These are phyloP conservation scores for Sinelater perroti DNA, from an alignment of 2,888 invertebrate species.

Conservation along the genomic window DNA sequence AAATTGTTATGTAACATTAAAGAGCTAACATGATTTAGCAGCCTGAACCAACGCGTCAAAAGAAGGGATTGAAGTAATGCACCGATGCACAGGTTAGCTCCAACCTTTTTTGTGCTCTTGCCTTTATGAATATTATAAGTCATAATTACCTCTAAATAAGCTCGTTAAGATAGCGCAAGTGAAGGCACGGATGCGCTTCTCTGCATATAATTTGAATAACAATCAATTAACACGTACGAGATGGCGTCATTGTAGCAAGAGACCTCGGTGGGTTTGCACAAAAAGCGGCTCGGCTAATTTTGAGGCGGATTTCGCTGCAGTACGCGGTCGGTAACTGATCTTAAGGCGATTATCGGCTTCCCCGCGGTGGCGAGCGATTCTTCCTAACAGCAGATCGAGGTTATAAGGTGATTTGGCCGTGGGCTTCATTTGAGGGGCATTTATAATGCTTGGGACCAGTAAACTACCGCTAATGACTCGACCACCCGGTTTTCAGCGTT, in stretches of 20 bases:
- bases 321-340: slow-evolving; percentile 31
- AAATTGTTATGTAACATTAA: too few relatives aligned
- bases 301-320: too few relatives aligned
- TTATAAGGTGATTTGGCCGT: slow-evolving; percentile 26
- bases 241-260: background rate
- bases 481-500: slow-evolving; percentile 48
- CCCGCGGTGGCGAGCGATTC: background rate
- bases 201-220: slow-evolving; percentile 20
- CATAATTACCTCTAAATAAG: background rate
- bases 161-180: slow-evolving; percentile 11
- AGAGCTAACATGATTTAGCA: too few relatives aligned
- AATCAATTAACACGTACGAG: slow-evolving; percentile 16
- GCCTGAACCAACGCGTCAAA: too few relatives aligned
- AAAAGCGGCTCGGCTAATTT: too few relatives aligned
- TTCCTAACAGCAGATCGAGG: slow-evolving; percentile 22
- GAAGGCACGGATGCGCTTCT: slow-evolving; percentile 9
- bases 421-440: slow-evolving; percentile 32
- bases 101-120: too few relatives aligned
- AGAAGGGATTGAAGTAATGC: too few relatives aligned
- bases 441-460: slow-evolving; percentile 42
- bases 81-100: too few relatives aligned
- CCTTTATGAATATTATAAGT: background rate
- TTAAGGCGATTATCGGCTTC: slow-evolving; percentile 10
- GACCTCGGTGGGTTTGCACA: too few relatives aligned
- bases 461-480: slow-evolving; percentile 49